A percentile compares a stretch with the other conserved stretches of the same genome.
phyloP scores from a whole-genome alignment of 2,888 invertebrate genomes.

The Panzeria rudis region DNA sequence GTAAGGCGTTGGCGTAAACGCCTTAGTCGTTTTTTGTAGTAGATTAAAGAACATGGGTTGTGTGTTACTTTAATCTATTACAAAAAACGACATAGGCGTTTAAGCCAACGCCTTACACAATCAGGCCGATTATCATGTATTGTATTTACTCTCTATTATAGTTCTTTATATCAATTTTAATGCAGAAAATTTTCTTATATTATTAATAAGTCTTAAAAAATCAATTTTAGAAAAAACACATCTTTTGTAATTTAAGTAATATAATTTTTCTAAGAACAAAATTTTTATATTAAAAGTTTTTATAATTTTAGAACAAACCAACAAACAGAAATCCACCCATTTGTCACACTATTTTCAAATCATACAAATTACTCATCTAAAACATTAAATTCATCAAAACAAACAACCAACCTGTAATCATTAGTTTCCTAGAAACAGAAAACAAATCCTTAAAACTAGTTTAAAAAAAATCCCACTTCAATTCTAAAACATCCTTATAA shows the following conservation, averaged over 20 bases:
- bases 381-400: slow-evolving; percentile 51
- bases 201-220: not conserved
- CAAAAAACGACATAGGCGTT: too few species aligned
- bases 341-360: slow-evolving; percentile 63
- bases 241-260: slow-evolving; percentile 11
- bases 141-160: too few species aligned
- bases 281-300: not conserved
- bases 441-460: slow-evolving; percentile 31
- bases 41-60: too few species aligned
- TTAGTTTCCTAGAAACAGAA: slow-evolving; percentile 20
- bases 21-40: too few species aligned
- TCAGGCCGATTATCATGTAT: too few species aligned
- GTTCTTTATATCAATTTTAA: too few species aligned
- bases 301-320: slow-evolving; percentile 47
- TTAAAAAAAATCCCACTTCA: slow-evolving; percentile 12
- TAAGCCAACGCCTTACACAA: too few species aligned
- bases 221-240: not conserved
- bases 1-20: too few species aligned
- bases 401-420: slow-evolving; percentile 30
- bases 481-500: slow-evolving; percentile 41
- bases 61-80: too few species aligned
- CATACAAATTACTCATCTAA: slow-evolving; percentile 50
- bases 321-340: slow-evolving; percentile 73
- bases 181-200: slow-evolving; percentile 37
- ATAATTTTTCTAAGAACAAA: not conserved